Evolutionary conservation across 2,797 vertebrate genomes (phyloP).

Genomic region (Ataeniobius toweri): DNA sequence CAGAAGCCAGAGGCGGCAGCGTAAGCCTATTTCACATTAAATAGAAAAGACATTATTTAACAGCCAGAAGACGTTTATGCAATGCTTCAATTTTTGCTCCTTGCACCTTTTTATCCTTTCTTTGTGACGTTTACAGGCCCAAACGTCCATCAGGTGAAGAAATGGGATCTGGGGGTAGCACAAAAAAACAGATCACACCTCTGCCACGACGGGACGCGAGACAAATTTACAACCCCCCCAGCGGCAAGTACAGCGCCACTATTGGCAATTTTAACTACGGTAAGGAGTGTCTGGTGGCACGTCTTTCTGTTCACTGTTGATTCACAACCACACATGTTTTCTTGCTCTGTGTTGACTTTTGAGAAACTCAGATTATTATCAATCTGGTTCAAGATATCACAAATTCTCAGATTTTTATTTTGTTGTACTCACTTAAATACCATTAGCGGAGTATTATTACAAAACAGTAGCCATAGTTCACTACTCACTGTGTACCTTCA

Average conservation of each 20-base stretch:
- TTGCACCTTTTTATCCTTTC: background rate
- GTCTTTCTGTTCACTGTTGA: background rate
- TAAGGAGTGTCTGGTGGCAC: conserved; percentile 69
- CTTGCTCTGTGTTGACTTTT: background rate
- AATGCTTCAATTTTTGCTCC: background rate
- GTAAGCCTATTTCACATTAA: conserved; percentile 74
- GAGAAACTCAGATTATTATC: background rate
- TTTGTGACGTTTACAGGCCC: conserved; percentile 36
- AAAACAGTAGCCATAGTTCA: no score
- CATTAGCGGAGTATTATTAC: no score
- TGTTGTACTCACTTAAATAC: no score
- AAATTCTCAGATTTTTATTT: background rate
- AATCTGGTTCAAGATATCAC: background rate
- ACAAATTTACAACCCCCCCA: conserved; percentile 98
- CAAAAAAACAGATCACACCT: conserved; percentile 87
- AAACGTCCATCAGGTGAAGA: conserved; percentile 89
- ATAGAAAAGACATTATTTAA: background rate
- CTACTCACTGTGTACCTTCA: no score
- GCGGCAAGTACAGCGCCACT: conserved; percentile 95
- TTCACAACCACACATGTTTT: background rate
- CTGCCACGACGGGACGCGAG: conserved; percentile 92
- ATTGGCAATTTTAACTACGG: conserved; percentile 92
- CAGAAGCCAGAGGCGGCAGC: conserved; percentile 90
- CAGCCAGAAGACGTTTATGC: background rate
- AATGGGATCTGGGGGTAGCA: conserved; percentile 80